Conservation (phyloP, 2,797 vertebrate genomes). For the Calcarius lapponicus region DNA sequence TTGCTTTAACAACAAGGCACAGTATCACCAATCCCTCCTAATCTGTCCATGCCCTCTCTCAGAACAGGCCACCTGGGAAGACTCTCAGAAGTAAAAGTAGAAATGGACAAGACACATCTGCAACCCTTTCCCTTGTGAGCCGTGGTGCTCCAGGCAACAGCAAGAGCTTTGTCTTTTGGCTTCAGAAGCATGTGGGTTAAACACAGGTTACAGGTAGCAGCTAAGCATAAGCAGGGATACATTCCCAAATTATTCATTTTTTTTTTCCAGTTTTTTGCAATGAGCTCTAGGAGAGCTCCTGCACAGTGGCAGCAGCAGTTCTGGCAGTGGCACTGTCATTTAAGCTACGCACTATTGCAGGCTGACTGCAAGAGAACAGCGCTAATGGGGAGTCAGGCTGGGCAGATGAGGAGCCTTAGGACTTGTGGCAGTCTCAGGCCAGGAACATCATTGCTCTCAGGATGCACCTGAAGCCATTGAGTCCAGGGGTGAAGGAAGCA, state of each 20-base stretch:
- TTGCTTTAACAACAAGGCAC: background rate
- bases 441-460: background rate
- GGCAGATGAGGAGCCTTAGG: background rate
- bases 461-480: background rate
- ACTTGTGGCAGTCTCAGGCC: background rate
- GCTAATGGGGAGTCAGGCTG: background rate
- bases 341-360: rapidly evolving
- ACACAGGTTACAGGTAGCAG: background rate
- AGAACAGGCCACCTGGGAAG: background rate
- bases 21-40: background rate
- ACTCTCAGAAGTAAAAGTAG: background rate
- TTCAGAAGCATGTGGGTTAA: background rate
- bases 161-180: background rate
- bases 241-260: background rate
- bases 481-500: background rate
- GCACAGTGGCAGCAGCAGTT: background rate
- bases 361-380: background rate
- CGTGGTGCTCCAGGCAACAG: background rate
- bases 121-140: background rate
- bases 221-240: background rate
- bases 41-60: background rate
- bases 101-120: background rate
- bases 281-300: background rate
- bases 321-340: background rate
- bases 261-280: background rate